Percentiles rank a stretch among this genome's conserved stretches.
Conservation (phyloP, 2,113 vertebrate genomes). For the Prietella phreatophila region DNA sequence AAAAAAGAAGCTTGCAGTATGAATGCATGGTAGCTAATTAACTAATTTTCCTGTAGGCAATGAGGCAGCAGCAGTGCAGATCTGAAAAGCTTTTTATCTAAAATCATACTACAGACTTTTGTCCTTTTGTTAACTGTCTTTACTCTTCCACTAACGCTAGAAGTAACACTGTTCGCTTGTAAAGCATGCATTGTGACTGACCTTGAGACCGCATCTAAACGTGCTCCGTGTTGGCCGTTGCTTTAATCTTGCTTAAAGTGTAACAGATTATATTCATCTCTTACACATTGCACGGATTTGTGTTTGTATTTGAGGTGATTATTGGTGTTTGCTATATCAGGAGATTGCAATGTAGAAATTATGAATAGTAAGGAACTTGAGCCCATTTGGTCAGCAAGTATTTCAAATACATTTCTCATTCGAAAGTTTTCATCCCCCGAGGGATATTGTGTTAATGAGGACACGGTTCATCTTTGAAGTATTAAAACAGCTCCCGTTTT, state of each 20-base stretch:
- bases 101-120: background rate
- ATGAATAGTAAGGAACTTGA: background rate
- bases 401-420: background rate
- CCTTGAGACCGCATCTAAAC: background rate
- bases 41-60: background rate
- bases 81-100: background rate
- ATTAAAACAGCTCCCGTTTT: background rate
- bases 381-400: background rate
- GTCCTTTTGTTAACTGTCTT: background rate
- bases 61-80: too few relatives aligned
- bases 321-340: background rate
- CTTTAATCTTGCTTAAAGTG: background rate
- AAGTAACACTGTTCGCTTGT: background rate
- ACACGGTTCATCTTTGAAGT: background rate
- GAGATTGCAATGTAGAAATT: background rate
- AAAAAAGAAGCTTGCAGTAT: background rate
- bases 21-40: conserved; percentile 9
- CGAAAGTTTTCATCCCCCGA: background rate
- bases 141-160: background rate
- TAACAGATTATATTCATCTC: background rate
- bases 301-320: background rate
- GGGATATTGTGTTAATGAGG: background rate
- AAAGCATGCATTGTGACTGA: conserved; percentile 1
- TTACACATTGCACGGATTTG: background rate
- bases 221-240: background rate